Percentiles rank a stretch among this genome's conserved stretches.
Evolutionary conservation across 2,888 invertebrate species (phyloP).

Genomic region (Stenodema calcarata): DNA sequence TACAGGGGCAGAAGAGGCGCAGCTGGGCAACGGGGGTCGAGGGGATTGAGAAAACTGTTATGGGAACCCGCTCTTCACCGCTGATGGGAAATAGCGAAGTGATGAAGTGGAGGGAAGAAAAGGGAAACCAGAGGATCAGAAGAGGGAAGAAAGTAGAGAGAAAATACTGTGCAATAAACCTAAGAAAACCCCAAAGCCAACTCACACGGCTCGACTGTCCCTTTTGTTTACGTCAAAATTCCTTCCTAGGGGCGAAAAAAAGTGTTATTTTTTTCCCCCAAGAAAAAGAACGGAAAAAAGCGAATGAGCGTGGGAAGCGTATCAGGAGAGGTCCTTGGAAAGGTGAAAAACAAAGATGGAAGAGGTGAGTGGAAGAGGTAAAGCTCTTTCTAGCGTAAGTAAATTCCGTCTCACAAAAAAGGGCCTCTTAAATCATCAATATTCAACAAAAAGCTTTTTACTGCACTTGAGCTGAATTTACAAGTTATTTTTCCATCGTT

Average conservation of each 20-base stretch:
- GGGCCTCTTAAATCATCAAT: slow-evolving; percentile 46
- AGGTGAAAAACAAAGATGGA: slow-evolving; percentile 14
- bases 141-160: background rate
- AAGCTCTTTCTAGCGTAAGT: background rate
- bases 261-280: background rate
- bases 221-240: background rate
- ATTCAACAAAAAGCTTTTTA: slow-evolving; percentile 45
- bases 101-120: background rate
- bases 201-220: background rate
- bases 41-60: background rate
- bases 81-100: background rate
- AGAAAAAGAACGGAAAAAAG: background rate
- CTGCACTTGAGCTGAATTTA: slow-evolving; percentile 40
- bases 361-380: background rate
- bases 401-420: slow-evolving; percentile 7
- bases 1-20: background rate
- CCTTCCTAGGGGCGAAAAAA: background rate
- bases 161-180: background rate
- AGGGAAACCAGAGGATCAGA: background rate
- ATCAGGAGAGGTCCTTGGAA: background rate
- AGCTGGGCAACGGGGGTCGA: background rate
- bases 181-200: background rate
- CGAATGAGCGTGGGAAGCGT: slow-evolving; percentile 17
- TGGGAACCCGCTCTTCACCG: background rate
- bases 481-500: slow-evolving; percentile 34